These are phyloP conservation scores for Phenganax subtilis DNA, from an alignment of 92 coral and sea anemone species.

Conservation along the genomic window DNA sequence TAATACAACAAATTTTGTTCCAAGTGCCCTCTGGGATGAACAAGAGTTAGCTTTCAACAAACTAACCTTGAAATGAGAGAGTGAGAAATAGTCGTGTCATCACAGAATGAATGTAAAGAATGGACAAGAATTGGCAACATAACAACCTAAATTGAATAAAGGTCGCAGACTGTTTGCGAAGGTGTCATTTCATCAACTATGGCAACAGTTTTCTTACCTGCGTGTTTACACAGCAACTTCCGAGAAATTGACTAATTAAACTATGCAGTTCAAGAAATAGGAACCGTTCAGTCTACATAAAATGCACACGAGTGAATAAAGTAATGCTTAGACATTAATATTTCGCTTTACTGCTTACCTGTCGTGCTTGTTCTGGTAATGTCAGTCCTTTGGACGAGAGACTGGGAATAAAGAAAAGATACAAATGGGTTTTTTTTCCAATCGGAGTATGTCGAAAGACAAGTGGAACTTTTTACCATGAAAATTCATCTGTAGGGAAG, in stretches of 20 bases:
- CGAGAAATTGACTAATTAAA: conserved; percentile 7
- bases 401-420: conserved; percentile 44
- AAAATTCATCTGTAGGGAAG: conserved; percentile 26
- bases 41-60: background rate
- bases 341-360: conserved; percentile 47
- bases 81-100: conserved; percentile 71
- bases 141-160: conserved; percentile 54
- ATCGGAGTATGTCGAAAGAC: no score
- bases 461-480: conserved; percentile 7
- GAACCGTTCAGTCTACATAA: conserved; percentile 10
- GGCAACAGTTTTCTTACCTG: background rate
- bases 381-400: conserved; percentile 65
- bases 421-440: background rate
- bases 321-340: background rate
- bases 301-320: background rate
- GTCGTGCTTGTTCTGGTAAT: conserved; percentile 73
- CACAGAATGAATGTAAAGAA: conserved; percentile 70
- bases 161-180: background rate
- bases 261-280: conserved; percentile 14
- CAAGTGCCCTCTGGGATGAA: background rate
- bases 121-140: conserved; percentile 78
- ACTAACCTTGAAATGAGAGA: conserved; percentile 79
- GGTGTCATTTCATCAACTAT: background rate
- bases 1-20: conserved; percentile 31
- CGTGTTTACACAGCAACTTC: conserved; percentile 54